Evolutionary conservation across 2,797 vertebrate genomes (phyloP), one percentile per base, ranked within the genome.

Genomic region (Sciaenops ocellatus): DNA sequence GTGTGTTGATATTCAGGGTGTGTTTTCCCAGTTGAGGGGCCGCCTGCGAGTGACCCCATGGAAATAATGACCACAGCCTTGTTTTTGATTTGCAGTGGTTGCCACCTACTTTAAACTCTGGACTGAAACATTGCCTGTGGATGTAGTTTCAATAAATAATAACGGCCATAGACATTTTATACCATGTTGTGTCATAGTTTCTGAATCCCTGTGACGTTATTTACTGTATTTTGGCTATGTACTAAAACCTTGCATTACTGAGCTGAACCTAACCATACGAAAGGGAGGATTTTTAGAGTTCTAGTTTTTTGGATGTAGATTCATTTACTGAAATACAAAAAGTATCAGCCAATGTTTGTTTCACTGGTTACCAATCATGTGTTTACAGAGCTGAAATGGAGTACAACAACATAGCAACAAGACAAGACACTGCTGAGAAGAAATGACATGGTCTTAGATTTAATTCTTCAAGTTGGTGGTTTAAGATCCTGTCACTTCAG

Each of bases 21-120:
- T 78, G 76, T 82, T 50, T 67, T 69, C 64, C 56, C 55, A 52
- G 76, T 73, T 81, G 50, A 70, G 60, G 64, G 47, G 78, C 20
- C 5, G 66, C 48, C 71, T 83, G 38, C 26, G 50, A 76, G 22
- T 85, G 85, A 90, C 80, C 68, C 60, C 26, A 54, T 76, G 83
- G 81, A 90, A 84, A 85, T 56, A 50, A 83, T 77, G 82, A 86
- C 75, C 54, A 38, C 71, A 76, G 54, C 4, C 67, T 75, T 65
- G 82, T 60, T 74, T 84, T 82, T 87, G 38, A 86, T 90, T 83
- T 87, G 57, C 73, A 67, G 55, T 18, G 16, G 78, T 60, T 71
- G 1, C 55, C 78, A 52, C 68, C 73, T 30, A 66, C 78, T 86
- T 17, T 83, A 75, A 73, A 85, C 41, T 57, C 34, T 13, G 54